These are phyloP conservation scores for Psix sp. DNA, from an alignment of 1,140 invertebrate species.

Conservation along the genomic window DNA sequence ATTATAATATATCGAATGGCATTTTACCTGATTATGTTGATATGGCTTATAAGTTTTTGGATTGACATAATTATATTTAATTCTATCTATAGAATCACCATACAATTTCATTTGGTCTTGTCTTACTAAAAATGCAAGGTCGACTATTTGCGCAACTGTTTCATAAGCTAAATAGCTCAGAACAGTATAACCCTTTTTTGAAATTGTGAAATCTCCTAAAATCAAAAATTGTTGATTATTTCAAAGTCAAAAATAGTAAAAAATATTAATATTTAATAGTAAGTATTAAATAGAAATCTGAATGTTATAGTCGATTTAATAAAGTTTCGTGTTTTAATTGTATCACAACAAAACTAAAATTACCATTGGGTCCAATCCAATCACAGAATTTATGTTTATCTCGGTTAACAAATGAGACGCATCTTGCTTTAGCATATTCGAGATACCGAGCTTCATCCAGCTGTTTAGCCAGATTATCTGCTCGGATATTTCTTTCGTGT, in stretches of 20 bases:
- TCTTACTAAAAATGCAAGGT: constrained; percentile 81
- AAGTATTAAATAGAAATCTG: too few relatives aligned
- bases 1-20: constrained; percentile 1
- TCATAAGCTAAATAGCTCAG: constrained; percentile 83
- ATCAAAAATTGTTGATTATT: too few relatives aligned
- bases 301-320: too few relatives aligned
- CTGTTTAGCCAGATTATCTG: constrained; percentile 70
- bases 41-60: constrained; percentile 73
- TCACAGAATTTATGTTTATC: constrained; percentile 78
- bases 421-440: constrained; percentile 76
- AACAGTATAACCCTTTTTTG: constrained; percentile 77
- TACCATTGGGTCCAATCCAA: constrained; percentile 76
- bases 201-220: constrained; percentile 76
- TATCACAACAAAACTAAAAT: constrained; percentile 8
- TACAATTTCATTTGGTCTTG: constrained; percentile 78
- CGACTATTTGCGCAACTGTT: constrained; percentile 82
- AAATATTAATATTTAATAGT: too few relatives aligned
- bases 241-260: too few relatives aligned
- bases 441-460: constrained; percentile 73
- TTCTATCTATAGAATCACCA: constrained; percentile 77
- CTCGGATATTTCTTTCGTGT: constrained; percentile 68
- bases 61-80: constrained; percentile 72
- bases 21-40: constrained; percentile 69
- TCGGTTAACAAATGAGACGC: constrained; percentile 75
- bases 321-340: too few relatives aligned